Base-by-base conservation (phyloP, 2,888 invertebrate species). In the Coleophora flavipennella region DNA sequence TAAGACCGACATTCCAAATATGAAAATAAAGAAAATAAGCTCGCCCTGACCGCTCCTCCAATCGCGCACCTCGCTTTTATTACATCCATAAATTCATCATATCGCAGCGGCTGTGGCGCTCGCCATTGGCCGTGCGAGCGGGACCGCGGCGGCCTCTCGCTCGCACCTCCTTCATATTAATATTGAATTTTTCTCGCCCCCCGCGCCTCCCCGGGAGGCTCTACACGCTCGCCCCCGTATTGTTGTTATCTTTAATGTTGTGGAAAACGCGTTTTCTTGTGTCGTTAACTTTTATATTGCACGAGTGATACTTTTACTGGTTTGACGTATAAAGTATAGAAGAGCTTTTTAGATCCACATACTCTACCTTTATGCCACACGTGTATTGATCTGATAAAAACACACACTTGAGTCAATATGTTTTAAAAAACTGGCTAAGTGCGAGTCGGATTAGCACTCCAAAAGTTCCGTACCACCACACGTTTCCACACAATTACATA, bases 21-120 rank as follows among this genome's bases (percentile, higher is more conserved):
- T 85, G 81, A 85, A 83, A 84, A 84, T 84, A 84, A 83, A 85
- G 84, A 81, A 84, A 84, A 85, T 85, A 84, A 83, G 78, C 80
- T 76, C 76, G 67, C 75, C 66, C 72, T 78, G 74, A 67, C 74
- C 73, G 72, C 70, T 85, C 87, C 83, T 85, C 89, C 90, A 90
- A 89, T 89, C 86, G 86, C 86, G 85, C 78, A 83, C 84, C 85
- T 80, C 84, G 81, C 81, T 88, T 88, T 89, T 89, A 90, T 91
- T 91, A 91, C 90, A 90, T 91, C 90, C 91, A 91, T 92, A 92
- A 91, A 91, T 92, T 89, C 89, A 89, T 89, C 89, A 89, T 89
- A 89, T 89, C 89, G 83, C 78, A 81, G 69, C 70, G 67, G 67
- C 73, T 67, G 71, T 74, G 67, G 67, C 59, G 70, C 75, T 81